phyloP scores from a whole-genome alignment of 1,140 invertebrate species.

The Trinorchestia longiramus region DNA sequence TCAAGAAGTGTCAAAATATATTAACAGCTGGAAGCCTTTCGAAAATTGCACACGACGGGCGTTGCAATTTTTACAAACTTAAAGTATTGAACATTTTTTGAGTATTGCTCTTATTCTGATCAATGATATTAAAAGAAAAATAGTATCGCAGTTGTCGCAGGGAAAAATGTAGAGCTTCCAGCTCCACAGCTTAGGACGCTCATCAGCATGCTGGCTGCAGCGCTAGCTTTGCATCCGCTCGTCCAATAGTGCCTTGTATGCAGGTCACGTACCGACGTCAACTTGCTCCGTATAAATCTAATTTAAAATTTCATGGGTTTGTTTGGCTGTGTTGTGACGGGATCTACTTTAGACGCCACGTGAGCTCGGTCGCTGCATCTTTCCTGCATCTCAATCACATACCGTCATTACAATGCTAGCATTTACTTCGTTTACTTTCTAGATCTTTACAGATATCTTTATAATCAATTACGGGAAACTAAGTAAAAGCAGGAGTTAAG shows the following conservation, averaged over 20 bases:
- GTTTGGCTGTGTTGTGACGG: neutral
- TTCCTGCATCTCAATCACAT: neutral
- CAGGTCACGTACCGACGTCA: neutral
- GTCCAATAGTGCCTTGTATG: neutral
- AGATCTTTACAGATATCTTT: neutral
- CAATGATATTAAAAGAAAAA: neutral
- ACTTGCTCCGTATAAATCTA: neutral
- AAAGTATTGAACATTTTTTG: neutral
- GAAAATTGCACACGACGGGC: neutral
- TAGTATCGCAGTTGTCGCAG: neutral
- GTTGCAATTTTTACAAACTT: neutral
- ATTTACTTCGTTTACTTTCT: neutral
- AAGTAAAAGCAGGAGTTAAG: neutral
- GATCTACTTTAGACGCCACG: neutral
- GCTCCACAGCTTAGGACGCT: neutral
- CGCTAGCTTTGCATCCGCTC: neutral
- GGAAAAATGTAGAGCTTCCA: neutral
- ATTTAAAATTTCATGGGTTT: slow-evolving; percentile 10
- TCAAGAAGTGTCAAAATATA: neutral
- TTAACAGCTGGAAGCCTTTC: neutral
- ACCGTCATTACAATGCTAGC: neutral
- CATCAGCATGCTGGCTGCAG: neutral
- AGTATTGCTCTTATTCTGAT: neutral
- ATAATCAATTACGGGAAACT: neutral
- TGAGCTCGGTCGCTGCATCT: neutral